Conservation (phyloP, 2,888 invertebrate species). For the Calameuta pallipes region DNA sequence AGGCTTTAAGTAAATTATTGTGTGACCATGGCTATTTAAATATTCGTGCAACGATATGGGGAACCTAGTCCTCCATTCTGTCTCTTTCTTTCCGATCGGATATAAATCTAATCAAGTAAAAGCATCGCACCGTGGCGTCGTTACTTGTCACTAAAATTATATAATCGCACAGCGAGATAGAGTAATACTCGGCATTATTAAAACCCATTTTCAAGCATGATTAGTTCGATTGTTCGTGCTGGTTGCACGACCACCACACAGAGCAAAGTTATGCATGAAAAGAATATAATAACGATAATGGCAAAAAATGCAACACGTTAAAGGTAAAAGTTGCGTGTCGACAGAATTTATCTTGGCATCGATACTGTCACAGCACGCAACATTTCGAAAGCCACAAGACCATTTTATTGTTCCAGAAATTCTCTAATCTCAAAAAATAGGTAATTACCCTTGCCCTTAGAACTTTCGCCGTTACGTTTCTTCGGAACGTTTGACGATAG, state of each 20-base stretch:
- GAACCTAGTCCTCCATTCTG: no score
- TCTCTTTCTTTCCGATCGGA: no score
- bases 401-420: constrained; percentile 1
- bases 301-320: constrained; percentile 29
- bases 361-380: not conserved
- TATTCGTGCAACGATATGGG: no score
- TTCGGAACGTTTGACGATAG: not conserved
- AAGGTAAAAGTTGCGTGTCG: constrained; percentile 39
- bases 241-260: not conserved
- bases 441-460: not conserved
- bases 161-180: no score
- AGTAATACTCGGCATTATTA: no score
- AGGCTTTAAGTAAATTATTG: no score
- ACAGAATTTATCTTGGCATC: not conserved
- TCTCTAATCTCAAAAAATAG: not conserved
- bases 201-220: not conserved
- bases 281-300: constrained; percentile 42
- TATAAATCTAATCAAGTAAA: no score
- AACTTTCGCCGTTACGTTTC: not conserved
- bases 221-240: not conserved
- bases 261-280: constrained; percentile 27
- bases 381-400: not conserved
- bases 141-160: no score
- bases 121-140: no score
- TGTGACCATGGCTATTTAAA: no score